Conservation (phyloP, 2,888 invertebrate genomes). For the Crossocerus cetratus region DNA sequence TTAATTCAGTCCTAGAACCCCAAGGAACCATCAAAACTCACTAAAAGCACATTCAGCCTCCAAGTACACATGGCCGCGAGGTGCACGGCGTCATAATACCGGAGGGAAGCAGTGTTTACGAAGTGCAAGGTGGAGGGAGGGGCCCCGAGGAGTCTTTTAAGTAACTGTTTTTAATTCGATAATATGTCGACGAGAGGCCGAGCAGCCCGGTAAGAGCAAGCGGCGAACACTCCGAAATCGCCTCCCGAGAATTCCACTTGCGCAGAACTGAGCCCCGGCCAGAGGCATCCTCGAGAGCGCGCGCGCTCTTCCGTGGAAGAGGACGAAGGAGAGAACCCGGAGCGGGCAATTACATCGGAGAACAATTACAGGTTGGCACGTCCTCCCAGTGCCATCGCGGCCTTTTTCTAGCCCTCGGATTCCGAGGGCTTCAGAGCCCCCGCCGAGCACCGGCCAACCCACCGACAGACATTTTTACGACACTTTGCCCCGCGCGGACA, state of each 20-base stretch:
- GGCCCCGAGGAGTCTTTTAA: background rate
- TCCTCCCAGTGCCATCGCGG: slow-evolving; percentile 64
- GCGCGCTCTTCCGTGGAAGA: slow-evolving; percentile 34
- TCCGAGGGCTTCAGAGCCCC: slow-evolving; percentile 51
- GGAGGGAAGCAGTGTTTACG: too few species aligned
- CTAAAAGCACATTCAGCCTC: too few species aligned
- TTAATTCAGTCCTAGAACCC: too few species aligned
- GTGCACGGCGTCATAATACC: background rate
- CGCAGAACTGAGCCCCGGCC: slow-evolving; percentile 8
- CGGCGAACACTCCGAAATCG: slow-evolving; percentile 29
- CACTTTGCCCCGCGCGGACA: slow-evolving; percentile 14
- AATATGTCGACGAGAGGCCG: slow-evolving; percentile 15
- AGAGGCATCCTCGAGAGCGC: slow-evolving; percentile 3
- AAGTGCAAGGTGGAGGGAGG: background rate
- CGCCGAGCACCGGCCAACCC: slow-evolving; percentile 39
- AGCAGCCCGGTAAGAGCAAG: slow-evolving; percentile 17
- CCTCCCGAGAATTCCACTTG: slow-evolving; percentile 34
- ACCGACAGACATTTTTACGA: slow-evolving; percentile 45
- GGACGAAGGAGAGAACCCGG: slow-evolving; percentile 32
- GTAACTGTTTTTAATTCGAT: slow-evolving; percentile 27
- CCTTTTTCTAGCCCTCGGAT: slow-evolving; percentile 67
- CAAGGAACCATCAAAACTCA: too few species aligned
- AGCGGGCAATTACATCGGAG: slow-evolving; percentile 70
- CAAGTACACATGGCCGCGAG: too few species aligned
- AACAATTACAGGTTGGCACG: slow-evolving; percentile 74